A percentile compares a stretch with the other conserved stretches of the same genome.
Evolutionary conservation across 2,888 invertebrate genomes (phyloP).

Genomic region (Hydraecia micacea): DNA sequence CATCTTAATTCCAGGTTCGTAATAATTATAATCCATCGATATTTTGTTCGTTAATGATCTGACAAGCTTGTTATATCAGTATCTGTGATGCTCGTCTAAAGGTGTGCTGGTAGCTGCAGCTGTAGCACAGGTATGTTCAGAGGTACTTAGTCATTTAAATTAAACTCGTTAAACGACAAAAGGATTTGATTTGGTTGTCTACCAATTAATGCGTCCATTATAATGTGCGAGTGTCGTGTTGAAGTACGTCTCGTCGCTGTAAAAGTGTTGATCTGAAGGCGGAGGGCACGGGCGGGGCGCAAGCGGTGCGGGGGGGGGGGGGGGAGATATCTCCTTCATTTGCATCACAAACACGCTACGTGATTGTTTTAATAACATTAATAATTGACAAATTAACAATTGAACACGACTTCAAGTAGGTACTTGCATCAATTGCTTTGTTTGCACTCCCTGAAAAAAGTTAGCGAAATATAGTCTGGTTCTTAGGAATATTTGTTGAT

Average conservation of each 20-base stretch:
- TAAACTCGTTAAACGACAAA: constrained; percentile 17
- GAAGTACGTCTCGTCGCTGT: constrained; percentile 26
- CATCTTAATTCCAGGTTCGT: too few species aligned
- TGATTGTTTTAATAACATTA: constrained; percentile 59
- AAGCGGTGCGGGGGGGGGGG: neutral
- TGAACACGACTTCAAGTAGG: constrained; percentile 38
- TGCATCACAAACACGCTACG: constrained; percentile 65
- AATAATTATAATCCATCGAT: neutral
- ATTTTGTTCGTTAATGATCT: neutral
- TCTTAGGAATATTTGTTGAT: neutral
- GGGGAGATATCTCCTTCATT: constrained; percentile 42
- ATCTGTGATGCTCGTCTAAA: neutral
- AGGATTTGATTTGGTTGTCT: constrained; percentile 26
- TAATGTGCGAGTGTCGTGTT: constrained; percentile 36
- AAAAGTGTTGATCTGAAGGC: constrained; percentile 23
- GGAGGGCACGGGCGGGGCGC: neutral
- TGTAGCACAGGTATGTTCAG: neutral
- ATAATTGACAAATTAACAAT: constrained; percentile 61
- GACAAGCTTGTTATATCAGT: too few species aligned
- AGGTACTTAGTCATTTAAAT: constrained; percentile 3
- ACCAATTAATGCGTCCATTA: constrained; percentile 52
- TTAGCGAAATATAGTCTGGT: too few species aligned
- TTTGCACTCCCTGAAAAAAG: neutral
- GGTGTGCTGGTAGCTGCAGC: neutral
- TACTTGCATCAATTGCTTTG: constrained; percentile 14